phyloP scores from a whole-genome alignment of 2,113 vertebrate genomes.

The Hypomesus transpacificus region DNA sequence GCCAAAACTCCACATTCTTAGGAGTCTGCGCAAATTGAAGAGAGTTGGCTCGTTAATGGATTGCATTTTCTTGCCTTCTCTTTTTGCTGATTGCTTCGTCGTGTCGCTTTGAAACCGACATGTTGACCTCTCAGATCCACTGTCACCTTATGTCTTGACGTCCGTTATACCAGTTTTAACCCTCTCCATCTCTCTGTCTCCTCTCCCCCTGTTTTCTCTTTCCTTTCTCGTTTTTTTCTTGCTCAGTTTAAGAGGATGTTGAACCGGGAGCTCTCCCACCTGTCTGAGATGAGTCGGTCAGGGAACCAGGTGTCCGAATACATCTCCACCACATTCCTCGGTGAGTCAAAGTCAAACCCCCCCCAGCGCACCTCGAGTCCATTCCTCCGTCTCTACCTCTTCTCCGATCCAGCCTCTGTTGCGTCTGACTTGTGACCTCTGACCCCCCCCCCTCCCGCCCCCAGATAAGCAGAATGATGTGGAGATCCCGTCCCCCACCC shows the following conservation, averaged over 20 bases:
- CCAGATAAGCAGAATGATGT: conserved; percentile 92
- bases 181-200: background rate
- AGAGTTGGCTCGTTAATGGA: too few relatives aligned
- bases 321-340: conserved; percentile 92
- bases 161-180: too few relatives aligned
- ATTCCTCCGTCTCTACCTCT: too few relatives aligned
- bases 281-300: conserved; percentile 94
- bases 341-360: conserved; percentile 62
- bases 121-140: too few relatives aligned
- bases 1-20: too few relatives aligned
- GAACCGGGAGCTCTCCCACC: conserved; percentile 89
- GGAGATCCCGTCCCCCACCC: conserved; percentile 84
- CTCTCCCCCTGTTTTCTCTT: background rate
- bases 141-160: too few relatives aligned
- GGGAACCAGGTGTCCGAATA: conserved; percentile 96
- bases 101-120: too few relatives aligned
- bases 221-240: conserved; percentile 28
- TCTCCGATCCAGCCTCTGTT: too few relatives aligned
- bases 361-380: background rate
- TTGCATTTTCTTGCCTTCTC: too few relatives aligned
- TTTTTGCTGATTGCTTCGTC: too few relatives aligned
- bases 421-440: conserved; percentile 7
- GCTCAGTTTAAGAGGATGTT: conserved; percentile 88
- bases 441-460: background rate
- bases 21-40: too few relatives aligned